Percentiles rank a stretch among this genome's conserved stretches.
phyloP scores from a whole-genome alignment of 1,140 invertebrate genomes.

The Drosophila nigromelanica region DNA sequence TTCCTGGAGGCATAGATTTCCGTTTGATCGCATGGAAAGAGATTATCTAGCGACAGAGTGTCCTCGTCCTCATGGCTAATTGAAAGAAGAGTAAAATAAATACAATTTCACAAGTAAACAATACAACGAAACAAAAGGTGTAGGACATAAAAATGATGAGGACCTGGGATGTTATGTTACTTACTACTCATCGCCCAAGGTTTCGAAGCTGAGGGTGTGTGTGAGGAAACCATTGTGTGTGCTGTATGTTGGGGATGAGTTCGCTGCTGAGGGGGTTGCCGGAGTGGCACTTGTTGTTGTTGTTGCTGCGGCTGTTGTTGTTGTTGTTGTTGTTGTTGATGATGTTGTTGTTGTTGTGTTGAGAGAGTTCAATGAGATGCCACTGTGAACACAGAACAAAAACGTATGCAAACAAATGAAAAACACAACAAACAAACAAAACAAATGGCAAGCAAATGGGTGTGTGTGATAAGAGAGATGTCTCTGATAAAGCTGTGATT shows the following conservation, averaged over 20 bases:
- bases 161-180: conserved; percentile 32
- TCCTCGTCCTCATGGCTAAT: conserved; percentile 81
- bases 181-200: conserved; percentile 82
- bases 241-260: conserved; percentile 57
- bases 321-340: conserved; percentile 12
- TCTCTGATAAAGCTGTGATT: too few relatives aligned
- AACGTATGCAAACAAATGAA: conserved; percentile 23
- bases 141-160: neutral
- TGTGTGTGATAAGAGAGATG: neutral
- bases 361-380: conserved; percentile 69
- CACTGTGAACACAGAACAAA: conserved; percentile 58
- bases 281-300: conserved; percentile 23
- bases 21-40: conserved; percentile 82
- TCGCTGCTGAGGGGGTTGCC: conserved; percentile 32
- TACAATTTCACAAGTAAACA: neutral
- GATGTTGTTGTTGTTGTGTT: conserved; percentile 30
- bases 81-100: neutral
- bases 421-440: conserved; percentile 11
- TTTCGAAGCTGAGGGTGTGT: conserved; percentile 73
- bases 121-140: neutral
- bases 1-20: conserved; percentile 81
- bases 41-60: conserved; percentile 76
- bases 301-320: conserved; percentile 7
- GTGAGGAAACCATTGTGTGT: conserved; percentile 70
- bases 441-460: neutral